Percentiles rank a stretch among this genome's conserved stretches.
These are phyloP conservation scores for Styela plicata DNA, from an alignment of 23 tunicate genomes.

Conservation along the genomic window DNA sequence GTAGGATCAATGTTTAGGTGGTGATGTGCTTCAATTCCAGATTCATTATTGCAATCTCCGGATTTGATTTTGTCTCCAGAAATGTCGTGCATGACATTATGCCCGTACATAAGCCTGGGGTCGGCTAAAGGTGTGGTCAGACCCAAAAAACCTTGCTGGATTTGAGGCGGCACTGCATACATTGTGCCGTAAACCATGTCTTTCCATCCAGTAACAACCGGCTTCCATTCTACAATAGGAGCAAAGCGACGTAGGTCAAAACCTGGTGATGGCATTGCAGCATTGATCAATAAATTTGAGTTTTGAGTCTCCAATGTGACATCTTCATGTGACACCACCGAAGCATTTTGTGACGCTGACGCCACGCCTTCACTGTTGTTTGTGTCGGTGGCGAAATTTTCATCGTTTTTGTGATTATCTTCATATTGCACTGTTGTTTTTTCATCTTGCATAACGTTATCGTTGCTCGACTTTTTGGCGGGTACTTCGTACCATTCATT, in stretches of 20 bases:
- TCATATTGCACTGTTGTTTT: neutral
- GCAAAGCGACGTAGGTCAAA: conserved; percentile 19
- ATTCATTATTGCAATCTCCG: neutral
- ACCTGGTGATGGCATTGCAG: neutral
- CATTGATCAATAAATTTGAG: neutral
- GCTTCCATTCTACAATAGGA: conserved; percentile 85
- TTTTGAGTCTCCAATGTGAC: neutral
- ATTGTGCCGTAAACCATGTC: conserved; percentile 62
- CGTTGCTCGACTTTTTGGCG: conserved; percentile 11
- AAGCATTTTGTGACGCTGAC: neutral
- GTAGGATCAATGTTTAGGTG: neutral
- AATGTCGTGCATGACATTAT: neutral
- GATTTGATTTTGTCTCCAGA: neutral
- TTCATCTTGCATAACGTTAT: neutral
- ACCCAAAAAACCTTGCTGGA: neutral
- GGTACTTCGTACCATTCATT: conserved; percentile 44
- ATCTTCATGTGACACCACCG: neutral
- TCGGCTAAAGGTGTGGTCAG: neutral
- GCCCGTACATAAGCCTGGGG: neutral
- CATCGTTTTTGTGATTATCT: neutral
- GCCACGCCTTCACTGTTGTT: neutral
- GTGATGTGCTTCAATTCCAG: neutral
- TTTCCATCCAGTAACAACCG: conserved; percentile 85
- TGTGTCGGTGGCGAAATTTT: neutral
- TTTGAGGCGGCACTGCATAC: conserved; percentile 39